Base-by-base conservation (phyloP, 2,113 vertebrate species). In the Ammospiza caudacuta region DNA sequence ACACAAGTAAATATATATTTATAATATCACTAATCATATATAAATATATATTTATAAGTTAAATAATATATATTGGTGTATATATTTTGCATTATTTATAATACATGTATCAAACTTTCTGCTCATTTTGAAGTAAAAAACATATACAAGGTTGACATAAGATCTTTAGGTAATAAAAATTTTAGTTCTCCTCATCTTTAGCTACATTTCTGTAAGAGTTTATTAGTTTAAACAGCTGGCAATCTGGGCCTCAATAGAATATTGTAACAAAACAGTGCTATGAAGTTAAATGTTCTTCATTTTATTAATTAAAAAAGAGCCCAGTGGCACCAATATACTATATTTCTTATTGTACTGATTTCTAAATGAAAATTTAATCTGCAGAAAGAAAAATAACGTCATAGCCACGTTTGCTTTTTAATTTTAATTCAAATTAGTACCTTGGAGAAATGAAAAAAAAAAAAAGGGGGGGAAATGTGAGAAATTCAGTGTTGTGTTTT, bases 211-310 rank as follows among this genome's bases (percentile, higher is more conserved):
- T 24, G 4, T 47, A 72, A 92, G 73, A 81, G 47, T 29, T 77
- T 68, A 63, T 79, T 86, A 72, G 85, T 90, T 90, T 87, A 64
- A 95, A 89, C 58, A 96, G 88, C 85, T 95, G 68, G 77, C 23
- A 92, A 55, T 75, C 51, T 59, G 39, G 31, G 33, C 9, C 80
- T 81, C 61, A 67, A 33, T 12, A 87, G 79, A 87, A 84, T 82
- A 89, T 9, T 29, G 51, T 16, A 92, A 92, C 52, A 79, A 77
- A 85, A 69, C 24, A 74, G 33, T 63, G 47, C 28, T 62, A 76
- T 54, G 61, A 96, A 89, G 39, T 17, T 92, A 68, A 66, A 89
- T 41, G 15, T 28, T 79, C 94, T 94, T 49, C 13, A 46, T 49
- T 67, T 93, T 91, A 61, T 86, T 77, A 87, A 87, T 90, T 82